Conservation (phyloP, 2,113 vertebrate genomes). For the Zootoca vivipara region DNA sequence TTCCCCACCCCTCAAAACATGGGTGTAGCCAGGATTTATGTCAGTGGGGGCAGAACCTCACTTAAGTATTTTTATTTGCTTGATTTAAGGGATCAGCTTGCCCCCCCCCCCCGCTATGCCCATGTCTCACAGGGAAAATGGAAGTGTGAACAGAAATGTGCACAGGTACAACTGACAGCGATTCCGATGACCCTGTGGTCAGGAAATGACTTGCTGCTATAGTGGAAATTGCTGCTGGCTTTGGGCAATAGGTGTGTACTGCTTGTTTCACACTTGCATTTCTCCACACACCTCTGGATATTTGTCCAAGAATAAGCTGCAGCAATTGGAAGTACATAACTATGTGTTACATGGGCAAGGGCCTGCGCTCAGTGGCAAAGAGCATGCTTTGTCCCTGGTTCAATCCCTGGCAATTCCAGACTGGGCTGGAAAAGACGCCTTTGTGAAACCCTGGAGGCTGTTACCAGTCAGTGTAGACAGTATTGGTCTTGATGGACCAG, state of each 20-base stretch:
- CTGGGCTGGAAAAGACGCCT: neutral
- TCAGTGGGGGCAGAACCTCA: too few species aligned
- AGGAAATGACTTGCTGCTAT: neutral
- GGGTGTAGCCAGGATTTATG: too few species aligned
- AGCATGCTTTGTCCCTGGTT: neutral
- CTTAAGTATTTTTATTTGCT: too few species aligned
- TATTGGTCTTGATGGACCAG: neutral
- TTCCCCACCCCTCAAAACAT: neutral
- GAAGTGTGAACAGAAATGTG: neutral
- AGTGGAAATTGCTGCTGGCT: neutral
- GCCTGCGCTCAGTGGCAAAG: neutral
- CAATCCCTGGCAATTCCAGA: neutral
- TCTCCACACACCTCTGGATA: neutral
- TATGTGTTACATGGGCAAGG: neutral
- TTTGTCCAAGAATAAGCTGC: neutral
- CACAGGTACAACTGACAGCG: neutral
- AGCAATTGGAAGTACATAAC: neutral
- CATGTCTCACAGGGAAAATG: neutral
- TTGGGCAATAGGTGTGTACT: neutral
- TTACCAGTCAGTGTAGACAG: neutral
- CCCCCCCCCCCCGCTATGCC: too few species aligned
- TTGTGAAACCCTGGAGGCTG: neutral
- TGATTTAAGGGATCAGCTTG: too few species aligned
- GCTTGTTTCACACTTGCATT: neutral
- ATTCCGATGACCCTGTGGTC: neutral